Base-by-base conservation (phyloP, 2,888 invertebrate genomes). In the Rhagonycha fulva region DNA sequence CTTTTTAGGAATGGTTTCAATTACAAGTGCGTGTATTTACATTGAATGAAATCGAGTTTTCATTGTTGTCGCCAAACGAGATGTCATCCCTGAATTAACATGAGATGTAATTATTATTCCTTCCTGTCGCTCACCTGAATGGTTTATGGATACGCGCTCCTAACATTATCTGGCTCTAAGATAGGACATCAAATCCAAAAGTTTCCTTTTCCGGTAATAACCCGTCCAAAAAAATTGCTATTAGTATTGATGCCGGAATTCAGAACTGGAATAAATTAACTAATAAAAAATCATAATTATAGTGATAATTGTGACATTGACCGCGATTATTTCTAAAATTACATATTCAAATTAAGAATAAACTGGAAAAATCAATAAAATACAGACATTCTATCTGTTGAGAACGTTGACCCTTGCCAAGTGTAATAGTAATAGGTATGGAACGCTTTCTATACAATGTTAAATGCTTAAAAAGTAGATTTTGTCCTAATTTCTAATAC, bases 31-130 rank as follows among this genome's bases (percentile, higher is more conserved):
- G 26, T 26, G n/a, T 47, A 61, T 72, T 66, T 67, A 61, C 72
- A 72, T 67, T 60, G 32, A 71, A 71, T 71, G 32, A 63, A 66
- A 71, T 26, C 62, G 62, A 60, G 66, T 47, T 47, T 47, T 70
- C 73, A 72, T 73, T 76, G 70, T 72, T 73, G 72, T 72, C 76
- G 62, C 30, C 47, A 61, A 63, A 47, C 62, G 68, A 75, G 71
- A 71, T 75, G 67, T 62, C 68, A 75, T 70, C 71, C 71, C 69
- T 75, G 74, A 71, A 76, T 76, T 71, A 60, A 66, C 69, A 73
- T 73, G 32, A 74, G 24, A 74, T 71, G 68, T 74, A 69, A 75
- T 75, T 78, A 76, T 74, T 78, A 78, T 78, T 78, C 78, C 69
- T 78, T 78, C 78, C 78, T 78, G 78, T 74, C 78, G 19, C 74